These are phyloP conservation scores for Psittacula echo DNA, from an alignment of 2,797 vertebrate species.

Conservation along the genomic window DNA sequence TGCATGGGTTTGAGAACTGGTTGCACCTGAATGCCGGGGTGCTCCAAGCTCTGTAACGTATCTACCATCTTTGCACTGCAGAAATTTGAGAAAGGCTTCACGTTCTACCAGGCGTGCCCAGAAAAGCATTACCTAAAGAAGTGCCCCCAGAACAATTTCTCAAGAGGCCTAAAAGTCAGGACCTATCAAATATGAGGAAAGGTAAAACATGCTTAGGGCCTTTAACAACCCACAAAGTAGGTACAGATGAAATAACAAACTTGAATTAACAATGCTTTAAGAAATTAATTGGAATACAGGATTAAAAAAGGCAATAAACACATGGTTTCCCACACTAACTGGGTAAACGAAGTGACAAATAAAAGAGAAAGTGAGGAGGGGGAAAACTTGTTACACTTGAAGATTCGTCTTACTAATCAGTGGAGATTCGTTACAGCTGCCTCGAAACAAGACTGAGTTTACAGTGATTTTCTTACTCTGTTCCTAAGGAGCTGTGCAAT, in stretches of 20 bases:
- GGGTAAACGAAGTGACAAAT: not conserved
- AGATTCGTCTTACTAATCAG: not conserved
- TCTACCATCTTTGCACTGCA: not conserved
- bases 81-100: not conserved
- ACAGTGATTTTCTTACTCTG: not conserved
- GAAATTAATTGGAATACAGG: not conserved
- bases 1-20: rapidly evolving
- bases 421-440: not conserved
- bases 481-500: not conserved
- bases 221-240: not conserved
- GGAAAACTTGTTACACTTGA: not conserved
- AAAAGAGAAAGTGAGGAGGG: not conserved
- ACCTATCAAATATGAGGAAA: not conserved
- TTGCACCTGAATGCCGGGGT: not conserved
- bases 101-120: not conserved
- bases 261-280: not conserved
- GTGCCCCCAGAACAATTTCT: not conserved
- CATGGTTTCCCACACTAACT: rapidly evolving
- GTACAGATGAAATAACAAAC: not conserved
- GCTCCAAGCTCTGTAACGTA: not conserved
- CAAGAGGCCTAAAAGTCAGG: not conserved
- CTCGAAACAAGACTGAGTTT: not conserved
- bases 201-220: not conserved
- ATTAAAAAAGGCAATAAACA: not conserved
- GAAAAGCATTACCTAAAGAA: not conserved